phyloP scores from a whole-genome alignment of 2,113 vertebrate species.

The Paradisaea rubra region DNA sequence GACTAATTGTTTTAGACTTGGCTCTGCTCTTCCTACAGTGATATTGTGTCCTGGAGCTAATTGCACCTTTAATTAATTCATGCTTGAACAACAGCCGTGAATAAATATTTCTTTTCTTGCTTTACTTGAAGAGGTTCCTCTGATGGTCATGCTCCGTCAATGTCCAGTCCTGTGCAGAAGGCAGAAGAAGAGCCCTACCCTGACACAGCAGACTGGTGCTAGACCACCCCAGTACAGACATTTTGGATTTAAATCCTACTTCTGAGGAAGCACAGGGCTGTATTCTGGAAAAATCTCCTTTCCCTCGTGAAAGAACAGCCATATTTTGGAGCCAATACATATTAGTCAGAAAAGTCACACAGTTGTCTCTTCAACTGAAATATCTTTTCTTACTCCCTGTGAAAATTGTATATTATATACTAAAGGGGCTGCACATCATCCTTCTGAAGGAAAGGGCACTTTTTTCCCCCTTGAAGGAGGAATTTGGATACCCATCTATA shows the following conservation, averaged over 20 bases:
- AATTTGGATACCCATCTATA: not conserved
- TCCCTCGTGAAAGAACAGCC: rapidly evolving
- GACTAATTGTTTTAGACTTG: not conserved
- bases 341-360: not conserved
- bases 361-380: not conserved
- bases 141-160: not conserved
- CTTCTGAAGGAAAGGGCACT: not conserved
- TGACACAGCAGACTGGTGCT: not conserved
- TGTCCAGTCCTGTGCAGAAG: not conserved
- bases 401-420: not conserved
- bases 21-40: not conserved
- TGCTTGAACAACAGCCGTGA: not conserved
- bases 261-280: not conserved
- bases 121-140: not conserved
- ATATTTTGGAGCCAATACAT: not conserved
- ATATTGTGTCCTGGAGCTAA: not conserved
- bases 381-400: not conserved
- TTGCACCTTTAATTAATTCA: not conserved
- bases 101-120: not conserved
- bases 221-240: not conserved
- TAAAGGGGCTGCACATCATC: not conserved
- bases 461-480: not conserved
- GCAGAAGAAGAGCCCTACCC: not conserved
- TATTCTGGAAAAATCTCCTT: not conserved
- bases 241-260: not conserved